A percentile compares a stretch with the other conserved stretches of the same genome.
These are phyloP conservation scores for Nephrotoma flavescens DNA, from an alignment of 2,888 invertebrate genomes.

Conservation along the genomic window DNA sequence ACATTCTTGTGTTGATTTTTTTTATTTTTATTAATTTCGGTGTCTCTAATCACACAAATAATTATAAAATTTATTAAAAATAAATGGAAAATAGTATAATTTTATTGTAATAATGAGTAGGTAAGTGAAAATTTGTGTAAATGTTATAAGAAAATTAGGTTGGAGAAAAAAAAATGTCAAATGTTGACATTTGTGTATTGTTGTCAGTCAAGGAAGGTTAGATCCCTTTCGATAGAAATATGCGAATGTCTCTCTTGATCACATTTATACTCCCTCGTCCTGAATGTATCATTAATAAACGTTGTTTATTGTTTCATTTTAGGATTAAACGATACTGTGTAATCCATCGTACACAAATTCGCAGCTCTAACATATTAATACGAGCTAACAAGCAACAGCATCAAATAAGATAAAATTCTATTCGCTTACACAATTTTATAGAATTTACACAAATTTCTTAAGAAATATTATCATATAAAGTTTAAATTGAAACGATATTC, in stretches of 20 bases:
- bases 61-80: neutral
- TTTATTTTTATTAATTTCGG: neutral
- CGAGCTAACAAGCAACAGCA: neutral
- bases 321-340: slow-evolving; percentile 13
- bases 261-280: neutral
- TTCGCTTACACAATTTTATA: neutral
- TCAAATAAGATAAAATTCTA: slow-evolving; percentile 3
- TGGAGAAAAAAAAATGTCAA: neutral
- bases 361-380: slow-evolving; percentile 2
- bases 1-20: slow-evolving; percentile 1
- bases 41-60: neutral
- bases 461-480: neutral
- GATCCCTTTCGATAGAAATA: neutral
- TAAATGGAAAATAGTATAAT: slow-evolving; percentile 6
- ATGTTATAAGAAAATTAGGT: neutral
- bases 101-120: slow-evolving; percentile 5
- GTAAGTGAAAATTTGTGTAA: slow-evolving; percentile 1
- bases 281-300: neutral
- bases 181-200: slow-evolving; percentile 5
- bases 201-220: slow-evolving; percentile 7
- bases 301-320: slow-evolving; percentile 8
- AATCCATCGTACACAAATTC: neutral
- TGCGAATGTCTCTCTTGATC: neutral
- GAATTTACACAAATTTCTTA: neutral
- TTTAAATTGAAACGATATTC: neutral